Evolutionary conservation across 2,797 vertebrate genomes (phyloP).

Genomic region (Arrhamphus sclerolepis): DNA sequence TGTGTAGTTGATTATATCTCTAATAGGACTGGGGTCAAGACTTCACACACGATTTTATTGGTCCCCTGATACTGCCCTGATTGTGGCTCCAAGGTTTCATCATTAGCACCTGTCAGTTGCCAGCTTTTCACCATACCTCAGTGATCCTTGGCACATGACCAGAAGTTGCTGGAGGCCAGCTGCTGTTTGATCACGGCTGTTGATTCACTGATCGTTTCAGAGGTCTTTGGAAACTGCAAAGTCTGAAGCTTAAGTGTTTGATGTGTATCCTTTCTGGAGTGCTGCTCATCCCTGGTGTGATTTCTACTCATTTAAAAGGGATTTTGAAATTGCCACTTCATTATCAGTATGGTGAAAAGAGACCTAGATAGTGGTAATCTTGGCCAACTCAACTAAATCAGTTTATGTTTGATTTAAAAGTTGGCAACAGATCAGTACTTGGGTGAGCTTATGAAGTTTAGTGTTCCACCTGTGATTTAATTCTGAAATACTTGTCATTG

Average conservation of each 20-base stretch:
- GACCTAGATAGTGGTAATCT: conserved; percentile 33
- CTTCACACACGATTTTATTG: conserved; percentile 38
- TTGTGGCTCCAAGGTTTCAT: conserved; percentile 61
- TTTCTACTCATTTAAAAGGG: conserved; percentile 23
- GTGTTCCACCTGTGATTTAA: conserved; percentile 7
- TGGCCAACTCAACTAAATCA: conserved; percentile 15
- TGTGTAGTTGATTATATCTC: conserved; percentile 5
- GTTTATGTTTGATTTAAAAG: conserved; percentile 40
- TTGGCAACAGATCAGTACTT: conserved; percentile 19
- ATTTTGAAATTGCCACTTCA: conserved; percentile 52
- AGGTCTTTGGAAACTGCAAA: conserved; percentile 11
- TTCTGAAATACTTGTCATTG: background rate
- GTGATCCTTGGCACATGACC: conserved; percentile 65
- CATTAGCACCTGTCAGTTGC: conserved; percentile 73
- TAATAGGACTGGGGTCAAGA: conserved; percentile 7
- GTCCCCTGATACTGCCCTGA: conserved; percentile 46
- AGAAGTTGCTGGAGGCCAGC: conserved; percentile 46
- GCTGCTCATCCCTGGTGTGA: conserved; percentile 18
- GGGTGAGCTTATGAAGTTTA: too few relatives aligned
- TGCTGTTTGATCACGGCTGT: conserved; percentile 55
- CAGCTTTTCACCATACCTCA: conserved; percentile 72
- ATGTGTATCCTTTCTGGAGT: background rate
- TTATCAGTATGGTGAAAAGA: conserved; percentile 36
- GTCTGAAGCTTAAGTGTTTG: conserved; percentile 15
- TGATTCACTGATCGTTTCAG: conserved; percentile 39